These are phyloP conservation scores for Mizuhopecten yessoensis DNA, from an alignment of 1,140 invertebrate species.

Conservation along the genomic window DNA sequence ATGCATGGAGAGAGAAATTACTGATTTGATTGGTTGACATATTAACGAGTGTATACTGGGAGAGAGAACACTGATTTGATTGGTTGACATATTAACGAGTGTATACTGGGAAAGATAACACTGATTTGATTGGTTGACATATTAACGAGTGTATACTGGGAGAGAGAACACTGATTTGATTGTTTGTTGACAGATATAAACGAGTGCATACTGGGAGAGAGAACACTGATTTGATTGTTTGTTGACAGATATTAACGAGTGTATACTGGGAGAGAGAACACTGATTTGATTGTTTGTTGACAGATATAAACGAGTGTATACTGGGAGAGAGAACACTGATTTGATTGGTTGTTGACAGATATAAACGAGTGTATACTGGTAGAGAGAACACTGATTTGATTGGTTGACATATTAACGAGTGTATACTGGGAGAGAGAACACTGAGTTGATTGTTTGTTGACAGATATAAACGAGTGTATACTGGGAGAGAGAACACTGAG, in stretches of 20 bases:
- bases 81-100: constrained; percentile 65
- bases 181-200: constrained; percentile 64
- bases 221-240: background rate
- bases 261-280: constrained; percentile 69
- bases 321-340: constrained; percentile 49
- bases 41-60: constrained; percentile 71
- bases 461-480: constrained; percentile 69
- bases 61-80: constrained; percentile 54
- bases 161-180: constrained; percentile 55
- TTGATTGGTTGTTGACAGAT: constrained; percentile 52
- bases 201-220: constrained; percentile 67
- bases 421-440: constrained; percentile 64
- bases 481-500: constrained; percentile 57
- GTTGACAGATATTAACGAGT: constrained; percentile 68
- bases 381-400: constrained; percentile 54
- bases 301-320: no score
- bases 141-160: constrained; percentile 70
- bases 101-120: constrained; percentile 64
- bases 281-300: constrained; percentile 29
- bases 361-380: constrained; percentile 70
- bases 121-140: constrained; percentile 48
- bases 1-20: constrained; percentile 53
- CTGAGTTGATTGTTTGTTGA: background rate
- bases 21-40: constrained; percentile 46
- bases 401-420: constrained; percentile 65